Base-by-base conservation (phyloP, 2,797 vertebrate genomes). In the Pseudochirops corinnae region DNA sequence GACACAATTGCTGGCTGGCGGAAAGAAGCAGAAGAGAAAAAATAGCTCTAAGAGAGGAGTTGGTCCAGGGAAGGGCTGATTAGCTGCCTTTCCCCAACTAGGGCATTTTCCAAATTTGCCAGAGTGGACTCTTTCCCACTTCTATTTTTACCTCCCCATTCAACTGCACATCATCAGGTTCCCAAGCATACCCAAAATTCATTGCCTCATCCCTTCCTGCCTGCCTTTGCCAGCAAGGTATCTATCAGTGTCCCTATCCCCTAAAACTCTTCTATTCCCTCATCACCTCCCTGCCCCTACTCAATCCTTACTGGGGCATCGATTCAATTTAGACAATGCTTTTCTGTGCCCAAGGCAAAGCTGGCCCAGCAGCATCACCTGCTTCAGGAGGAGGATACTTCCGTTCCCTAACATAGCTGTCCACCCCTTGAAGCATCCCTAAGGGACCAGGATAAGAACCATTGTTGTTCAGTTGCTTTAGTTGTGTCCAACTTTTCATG, bases 71-170 rank as follows among this genome's bases (percentile, higher is more conserved):
- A 91, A 53, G 55, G 28, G 52, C 50, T 91, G 50, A 53, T 53
- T 55, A 53, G 55, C 52, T 0, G 90, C 50, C 33, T 91, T 55
- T 91, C 13, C 55, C 18, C 50, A 91, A 91, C 50, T 91, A 91
- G 90, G 90, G 90, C 90, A 91, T 53, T 91, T 53, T 55, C 90
- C 90, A 91, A 91, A 91, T 91, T 91, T 91, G 90, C 90, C 53
- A 9, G 53, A 55, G 90, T 53, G 50, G 55, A 53, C 55, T 91
- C 16, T 91, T 53, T 91, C 50, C 90, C 90, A 91, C 90, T 31
- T 91, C 90, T 91, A 91, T 91, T 91, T 91, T 91, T 91, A 55
- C 55, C 55, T 91, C 90, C 33, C 52, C 50, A 91, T 91, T 91
- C 90, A 53, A 91, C 21, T 55, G 50, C 33, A 91, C 90, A 91